phyloP scores from a whole-genome alignment of 2,113 vertebrate genomes.

The Ciconia maguari region DNA sequence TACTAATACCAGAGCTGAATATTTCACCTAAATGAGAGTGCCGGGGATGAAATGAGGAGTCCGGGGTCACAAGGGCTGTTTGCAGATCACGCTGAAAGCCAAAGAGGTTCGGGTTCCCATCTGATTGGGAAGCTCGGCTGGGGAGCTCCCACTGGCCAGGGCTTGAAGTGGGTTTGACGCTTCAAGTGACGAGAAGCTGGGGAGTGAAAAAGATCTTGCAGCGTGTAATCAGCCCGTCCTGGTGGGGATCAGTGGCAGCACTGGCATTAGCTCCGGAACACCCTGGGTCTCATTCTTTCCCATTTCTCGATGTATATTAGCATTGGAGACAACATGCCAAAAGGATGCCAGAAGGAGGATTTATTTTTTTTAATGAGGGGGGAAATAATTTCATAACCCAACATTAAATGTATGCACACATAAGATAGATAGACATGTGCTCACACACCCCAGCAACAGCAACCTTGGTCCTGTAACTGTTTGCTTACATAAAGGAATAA shows the following conservation, averaged over 20 bases:
- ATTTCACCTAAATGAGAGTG: not conserved
- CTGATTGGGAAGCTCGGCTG: accelerated
- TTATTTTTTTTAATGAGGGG: not conserved
- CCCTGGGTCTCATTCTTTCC: not conserved
- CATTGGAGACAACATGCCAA: not conserved
- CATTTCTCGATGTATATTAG: not conserved
- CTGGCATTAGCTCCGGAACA: not conserved
- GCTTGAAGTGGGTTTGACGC: not conserved
- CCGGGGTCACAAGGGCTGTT: not conserved
- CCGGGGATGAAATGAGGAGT: not conserved
- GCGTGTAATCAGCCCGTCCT: not conserved
- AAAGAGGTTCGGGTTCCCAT: not conserved
- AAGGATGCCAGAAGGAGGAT: not conserved
- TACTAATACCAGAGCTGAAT: not conserved
- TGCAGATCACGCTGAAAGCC: not conserved
- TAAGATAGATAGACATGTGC: not conserved
- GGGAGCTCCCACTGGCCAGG: not conserved
- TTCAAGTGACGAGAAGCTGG: not conserved
- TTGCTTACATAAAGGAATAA: constrained; percentile 5
- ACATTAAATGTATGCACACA: not conserved
- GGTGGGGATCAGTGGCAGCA: not conserved
- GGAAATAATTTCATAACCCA: not conserved
- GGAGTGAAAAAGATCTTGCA: not conserved
- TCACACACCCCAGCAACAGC: not conserved
- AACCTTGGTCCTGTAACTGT: not conserved